Conservation (phyloP, 2,797 vertebrate species). For the Brotula barbata region DNA sequence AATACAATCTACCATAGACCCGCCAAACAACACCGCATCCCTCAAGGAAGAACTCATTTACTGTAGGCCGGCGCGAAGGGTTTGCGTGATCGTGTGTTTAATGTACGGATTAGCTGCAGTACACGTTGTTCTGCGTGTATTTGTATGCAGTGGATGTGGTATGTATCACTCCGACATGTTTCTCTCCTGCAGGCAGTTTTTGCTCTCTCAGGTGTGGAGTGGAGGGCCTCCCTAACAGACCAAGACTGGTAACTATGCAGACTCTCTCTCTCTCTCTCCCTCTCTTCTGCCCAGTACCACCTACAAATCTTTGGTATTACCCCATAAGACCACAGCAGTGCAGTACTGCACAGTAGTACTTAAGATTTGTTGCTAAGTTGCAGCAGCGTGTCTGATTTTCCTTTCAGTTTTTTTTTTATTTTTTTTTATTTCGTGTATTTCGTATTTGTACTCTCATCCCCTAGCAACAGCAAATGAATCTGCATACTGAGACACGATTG, state of each 20-base stretch:
- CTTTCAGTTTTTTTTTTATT: too few relatives aligned
- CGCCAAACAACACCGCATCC: conserved; percentile 17
- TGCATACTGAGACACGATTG: not conserved
- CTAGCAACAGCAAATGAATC: not conserved
- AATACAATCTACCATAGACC: conserved; percentile 14
- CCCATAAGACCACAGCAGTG: too few relatives aligned
- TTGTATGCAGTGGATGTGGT: not conserved
- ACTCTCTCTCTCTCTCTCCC: too few relatives aligned
- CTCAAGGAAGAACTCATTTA: conserved; percentile 2
- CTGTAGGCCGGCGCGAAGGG: not conserved
- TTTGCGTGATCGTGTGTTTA: not conserved
- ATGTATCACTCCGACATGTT: conserved; percentile 16
- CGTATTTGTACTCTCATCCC: not conserved
- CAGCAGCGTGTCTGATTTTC: too few relatives aligned
- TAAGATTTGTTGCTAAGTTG: too few relatives aligned
- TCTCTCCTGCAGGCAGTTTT: conserved; percentile 40
- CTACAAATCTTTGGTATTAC: too few relatives aligned
- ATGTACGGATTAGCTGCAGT: not conserved
- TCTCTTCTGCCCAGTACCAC: too few relatives aligned
- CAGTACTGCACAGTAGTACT: too few relatives aligned
- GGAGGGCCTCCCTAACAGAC: conserved; percentile 73
- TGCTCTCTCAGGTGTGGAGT: conserved; percentile 73
- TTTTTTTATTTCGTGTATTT: not conserved
- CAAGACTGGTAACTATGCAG: conserved; percentile 73
- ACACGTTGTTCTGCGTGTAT: not conserved